Evolutionary conservation across 2,888 invertebrate species (phyloP).

Genomic region (Thereva nobilitata): DNA sequence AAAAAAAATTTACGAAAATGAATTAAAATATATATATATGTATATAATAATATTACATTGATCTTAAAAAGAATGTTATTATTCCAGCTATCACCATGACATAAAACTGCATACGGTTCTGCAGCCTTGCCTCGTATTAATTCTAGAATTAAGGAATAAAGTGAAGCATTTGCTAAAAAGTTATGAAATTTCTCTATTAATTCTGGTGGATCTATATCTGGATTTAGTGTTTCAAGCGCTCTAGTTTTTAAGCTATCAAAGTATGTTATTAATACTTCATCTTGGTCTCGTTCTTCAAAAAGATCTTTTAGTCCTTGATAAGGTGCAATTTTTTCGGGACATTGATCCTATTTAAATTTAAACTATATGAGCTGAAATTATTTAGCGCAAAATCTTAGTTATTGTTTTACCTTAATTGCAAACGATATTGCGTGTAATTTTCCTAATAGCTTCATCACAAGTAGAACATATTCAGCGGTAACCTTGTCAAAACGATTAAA

Average conservation of each 20-base stretch:
- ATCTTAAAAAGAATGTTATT: constrained; percentile 53
- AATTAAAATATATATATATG: background rate
- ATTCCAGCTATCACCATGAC: constrained; percentile 56
- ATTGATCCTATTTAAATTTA: constrained; percentile 47
- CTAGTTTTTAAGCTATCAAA: constrained; percentile 47
- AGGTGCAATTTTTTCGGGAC: constrained; percentile 45
- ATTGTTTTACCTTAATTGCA: constrained; percentile 50
- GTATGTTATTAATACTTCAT: constrained; percentile 46
- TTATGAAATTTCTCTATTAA: constrained; percentile 43
- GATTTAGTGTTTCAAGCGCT: constrained; percentile 45
- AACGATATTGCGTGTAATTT: constrained; percentile 61
- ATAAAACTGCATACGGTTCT: constrained; percentile 53
- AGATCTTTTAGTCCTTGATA: constrained; percentile 48
- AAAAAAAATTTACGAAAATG: constrained; percentile 15
- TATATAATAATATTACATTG: constrained; percentile 36
- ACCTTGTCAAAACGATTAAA: constrained; percentile 57
- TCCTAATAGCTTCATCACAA: constrained; percentile 57
- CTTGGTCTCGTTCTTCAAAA: constrained; percentile 46
- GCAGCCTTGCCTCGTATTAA: constrained; percentile 45
- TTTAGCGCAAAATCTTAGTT: constrained; percentile 9
- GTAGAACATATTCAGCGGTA: constrained; percentile 52
- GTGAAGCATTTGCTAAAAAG: constrained; percentile 44
- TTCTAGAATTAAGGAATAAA: constrained; percentile 46
- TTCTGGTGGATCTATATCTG: constrained; percentile 37
- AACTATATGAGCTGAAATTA: background rate